phyloP scores from a whole-genome alignment of 2,113 vertebrate genomes.

The Rhipidura dahli region DNA sequence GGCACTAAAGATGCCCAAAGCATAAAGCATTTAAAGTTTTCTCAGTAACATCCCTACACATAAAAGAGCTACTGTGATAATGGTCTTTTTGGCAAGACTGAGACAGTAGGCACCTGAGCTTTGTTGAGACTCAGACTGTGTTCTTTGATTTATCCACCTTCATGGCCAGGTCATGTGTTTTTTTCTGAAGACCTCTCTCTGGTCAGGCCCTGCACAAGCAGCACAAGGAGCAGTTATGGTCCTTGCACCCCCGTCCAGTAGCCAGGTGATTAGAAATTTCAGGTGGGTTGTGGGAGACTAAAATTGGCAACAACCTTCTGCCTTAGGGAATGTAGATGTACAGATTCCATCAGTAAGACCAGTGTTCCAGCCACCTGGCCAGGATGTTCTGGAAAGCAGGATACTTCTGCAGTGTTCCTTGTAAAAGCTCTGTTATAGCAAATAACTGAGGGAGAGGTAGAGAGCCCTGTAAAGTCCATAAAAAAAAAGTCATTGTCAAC shows the following conservation, averaged over 20 bases:
- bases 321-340: not conserved
- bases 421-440: not conserved
- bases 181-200: not conserved
- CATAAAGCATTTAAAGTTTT: not conserved
- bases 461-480: not conserved
- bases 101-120: not conserved
- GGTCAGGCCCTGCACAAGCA: not conserved
- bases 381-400: not conserved
- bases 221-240: not conserved
- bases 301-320: not conserved
- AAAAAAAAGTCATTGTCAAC: not conserved
- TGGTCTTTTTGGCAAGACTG: not conserved
- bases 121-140: not conserved
- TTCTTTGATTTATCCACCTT: not conserved
- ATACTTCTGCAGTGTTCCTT: not conserved
- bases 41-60: not conserved
- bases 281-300: not conserved
- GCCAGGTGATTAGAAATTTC: not conserved
- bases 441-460: not conserved
- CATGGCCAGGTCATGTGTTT: accelerated
- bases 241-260: not conserved
- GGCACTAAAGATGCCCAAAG: not conserved
- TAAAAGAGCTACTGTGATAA: not conserved
- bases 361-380: not conserved
- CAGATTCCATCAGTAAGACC: not conserved